Conservation (phyloP, 2,113 vertebrate genomes). For the Plectropomus leopardus region DNA sequence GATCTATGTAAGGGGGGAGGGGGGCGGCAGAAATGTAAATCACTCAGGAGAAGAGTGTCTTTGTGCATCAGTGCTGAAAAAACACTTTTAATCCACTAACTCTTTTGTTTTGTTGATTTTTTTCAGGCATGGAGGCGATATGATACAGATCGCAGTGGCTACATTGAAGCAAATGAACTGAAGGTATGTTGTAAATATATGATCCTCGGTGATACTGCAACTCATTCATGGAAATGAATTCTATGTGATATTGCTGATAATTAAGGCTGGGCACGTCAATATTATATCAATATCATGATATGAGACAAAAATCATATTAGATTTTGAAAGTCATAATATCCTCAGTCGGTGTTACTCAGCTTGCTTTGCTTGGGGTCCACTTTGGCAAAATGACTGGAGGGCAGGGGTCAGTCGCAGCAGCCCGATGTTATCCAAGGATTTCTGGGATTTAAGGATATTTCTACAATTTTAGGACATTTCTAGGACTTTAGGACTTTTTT, state of each 20-base stretch:
- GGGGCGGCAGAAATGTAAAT: constrained; percentile 39
- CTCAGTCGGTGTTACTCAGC: no score
- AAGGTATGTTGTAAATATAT: constrained; percentile 86
- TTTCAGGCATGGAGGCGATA: constrained; percentile 94
- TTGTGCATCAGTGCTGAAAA: constrained; percentile 8
- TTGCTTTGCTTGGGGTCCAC: no score
- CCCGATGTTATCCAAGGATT: no score
- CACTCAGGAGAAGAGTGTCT: background rate
- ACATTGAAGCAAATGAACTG: constrained; percentile 96
- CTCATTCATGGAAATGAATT: background rate
- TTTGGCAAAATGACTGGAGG: no score
- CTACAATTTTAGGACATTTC: no score
- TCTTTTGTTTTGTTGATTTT: constrained; percentile 39
- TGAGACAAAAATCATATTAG: no score
- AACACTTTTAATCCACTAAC: constrained; percentile 7
- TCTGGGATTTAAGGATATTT: no score
- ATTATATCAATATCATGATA: no score
- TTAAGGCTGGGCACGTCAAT: no score
- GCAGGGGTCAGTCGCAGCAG: no score
- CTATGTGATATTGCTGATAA: background rate
- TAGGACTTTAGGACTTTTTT: no score
- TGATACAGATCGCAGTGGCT: constrained; percentile 96
- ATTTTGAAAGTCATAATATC: no score
- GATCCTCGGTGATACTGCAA: background rate
- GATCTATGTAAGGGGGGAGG: constrained; percentile 20